Conservation (phyloP, 2,888 invertebrate genomes). For the Melanostoma scalare region DNA sequence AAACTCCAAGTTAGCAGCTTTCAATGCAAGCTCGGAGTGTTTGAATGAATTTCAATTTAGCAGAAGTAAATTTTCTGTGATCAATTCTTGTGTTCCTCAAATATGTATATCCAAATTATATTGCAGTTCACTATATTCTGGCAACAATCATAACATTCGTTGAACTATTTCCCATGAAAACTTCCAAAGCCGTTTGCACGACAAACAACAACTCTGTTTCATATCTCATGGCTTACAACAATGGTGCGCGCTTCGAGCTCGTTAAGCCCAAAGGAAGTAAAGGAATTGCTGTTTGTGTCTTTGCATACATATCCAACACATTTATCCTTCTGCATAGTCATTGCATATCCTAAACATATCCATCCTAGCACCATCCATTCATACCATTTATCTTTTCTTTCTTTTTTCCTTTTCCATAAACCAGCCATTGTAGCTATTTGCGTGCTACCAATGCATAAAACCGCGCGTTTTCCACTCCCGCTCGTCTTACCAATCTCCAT, state of each 20-base stretch:
- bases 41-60: too few relatives aligned
- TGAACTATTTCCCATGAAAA: too few relatives aligned
- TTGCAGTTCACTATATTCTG: too few relatives aligned
- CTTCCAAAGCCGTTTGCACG: neutral
- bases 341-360: slow-evolving; percentile 67
- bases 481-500: neutral
- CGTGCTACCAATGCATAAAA: slow-evolving; percentile 67
- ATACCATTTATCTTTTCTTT: slow-evolving; percentile 46
- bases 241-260: slow-evolving; percentile 40
- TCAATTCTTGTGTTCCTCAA: too few relatives aligned
- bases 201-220: neutral
- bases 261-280: slow-evolving; percentile 57
- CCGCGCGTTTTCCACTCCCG: slow-evolving; percentile 46
- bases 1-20: too few relatives aligned
- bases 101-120: too few relatives aligned
- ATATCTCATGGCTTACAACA: slow-evolving; percentile 46
- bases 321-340: slow-evolving; percentile 46
- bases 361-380: slow-evolving; percentile 59
- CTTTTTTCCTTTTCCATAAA: slow-evolving; percentile 24
- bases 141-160: too few relatives aligned
- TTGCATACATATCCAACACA: slow-evolving; percentile 23
- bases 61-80: too few relatives aligned
- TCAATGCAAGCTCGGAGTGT: too few relatives aligned
- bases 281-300: slow-evolving; percentile 50
- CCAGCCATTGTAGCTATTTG: slow-evolving; percentile 48